Evolutionary conservation across 2,797 vertebrate species (phyloP).

Genomic region (Trichosurus vulpecula): DNA sequence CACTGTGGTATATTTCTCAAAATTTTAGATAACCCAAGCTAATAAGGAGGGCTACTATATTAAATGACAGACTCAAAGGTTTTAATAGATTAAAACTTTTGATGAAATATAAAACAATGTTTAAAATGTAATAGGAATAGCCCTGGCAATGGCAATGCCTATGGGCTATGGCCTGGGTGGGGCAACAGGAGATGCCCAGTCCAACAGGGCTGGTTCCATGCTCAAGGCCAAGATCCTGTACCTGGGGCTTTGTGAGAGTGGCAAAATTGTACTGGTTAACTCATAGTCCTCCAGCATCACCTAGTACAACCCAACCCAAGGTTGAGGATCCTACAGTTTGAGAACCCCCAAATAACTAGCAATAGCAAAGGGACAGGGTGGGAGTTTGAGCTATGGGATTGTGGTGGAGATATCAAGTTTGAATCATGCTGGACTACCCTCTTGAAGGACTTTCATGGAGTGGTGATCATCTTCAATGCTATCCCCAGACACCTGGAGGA

Average conservation of each 20-base stretch:
- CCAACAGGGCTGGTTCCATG: too few relatives aligned
- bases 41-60: neutral
- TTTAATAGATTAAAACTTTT: neutral
- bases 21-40: neutral
- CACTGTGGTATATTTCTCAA: neutral
- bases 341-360: constrained; percentile 87
- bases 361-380: constrained; percentile 85
- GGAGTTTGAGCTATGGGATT: constrained; percentile 97
- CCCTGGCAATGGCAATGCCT: too few relatives aligned
- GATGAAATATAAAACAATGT: neutral
- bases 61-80: neutral
- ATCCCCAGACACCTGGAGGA: constrained; percentile 94
- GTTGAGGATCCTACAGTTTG: constrained; percentile 96
- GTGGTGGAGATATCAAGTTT: constrained; percentile 94
- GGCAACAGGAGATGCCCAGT: too few relatives aligned
- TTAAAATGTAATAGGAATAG: too few relatives aligned
- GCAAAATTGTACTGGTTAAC: constrained; percentile 94
- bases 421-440: constrained; percentile 98
- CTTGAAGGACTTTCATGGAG: constrained; percentile 92
- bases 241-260: constrained; percentile 85
- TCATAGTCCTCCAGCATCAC: constrained; percentile 90
- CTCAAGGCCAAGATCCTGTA: too few relatives aligned
- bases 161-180: too few relatives aligned
- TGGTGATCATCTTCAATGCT: constrained; percentile 94
- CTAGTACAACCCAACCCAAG: constrained; percentile 93